phyloP scores from a whole-genome alignment of 2,888 invertebrate species.

The Epistrophella euchroma region DNA sequence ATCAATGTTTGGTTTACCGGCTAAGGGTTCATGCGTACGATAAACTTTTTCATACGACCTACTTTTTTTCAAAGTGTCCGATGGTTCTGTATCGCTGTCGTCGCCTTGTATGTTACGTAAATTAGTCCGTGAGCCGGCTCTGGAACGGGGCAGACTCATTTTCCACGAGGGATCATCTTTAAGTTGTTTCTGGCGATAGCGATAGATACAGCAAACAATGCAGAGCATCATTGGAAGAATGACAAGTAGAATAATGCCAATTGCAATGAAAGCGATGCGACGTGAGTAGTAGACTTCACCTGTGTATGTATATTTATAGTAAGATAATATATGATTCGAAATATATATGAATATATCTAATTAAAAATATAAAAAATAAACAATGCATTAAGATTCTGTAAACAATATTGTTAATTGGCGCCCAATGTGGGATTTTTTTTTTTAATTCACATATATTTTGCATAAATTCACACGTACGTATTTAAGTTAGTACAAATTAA shows the following conservation, averaged over 20 bases:
- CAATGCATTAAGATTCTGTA: background rate
- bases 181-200: slow-evolving; percentile 87
- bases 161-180: slow-evolving; percentile 86
- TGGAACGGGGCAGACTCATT: slow-evolving; percentile 86
- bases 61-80: slow-evolving; percentile 87
- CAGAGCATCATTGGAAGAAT: slow-evolving; percentile 87
- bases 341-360: background rate
- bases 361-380: background rate
- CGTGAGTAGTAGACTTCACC: slow-evolving; percentile 89
- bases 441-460: background rate
- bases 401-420: background rate
- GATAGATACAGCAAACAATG: slow-evolving; percentile 87
- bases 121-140: slow-evolving; percentile 86
- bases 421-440: background rate
- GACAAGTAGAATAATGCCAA: slow-evolving; percentile 89
- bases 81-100: slow-evolving; percentile 85
- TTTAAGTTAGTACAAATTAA: background rate
- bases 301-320: slow-evolving; percentile 78
- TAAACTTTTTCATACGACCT: slow-evolving; percentile 92
- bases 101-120: slow-evolving; percentile 84
- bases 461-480: background rate
- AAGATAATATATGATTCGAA: background rate
- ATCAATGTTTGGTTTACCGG: slow-evolving; percentile 88
- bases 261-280: slow-evolving; percentile 89
- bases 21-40: slow-evolving; percentile 92